These are phyloP conservation scores for Ooceraea biroi DNA, from an alignment of 1,140 invertebrate genomes.

Conservation along the genomic window DNA sequence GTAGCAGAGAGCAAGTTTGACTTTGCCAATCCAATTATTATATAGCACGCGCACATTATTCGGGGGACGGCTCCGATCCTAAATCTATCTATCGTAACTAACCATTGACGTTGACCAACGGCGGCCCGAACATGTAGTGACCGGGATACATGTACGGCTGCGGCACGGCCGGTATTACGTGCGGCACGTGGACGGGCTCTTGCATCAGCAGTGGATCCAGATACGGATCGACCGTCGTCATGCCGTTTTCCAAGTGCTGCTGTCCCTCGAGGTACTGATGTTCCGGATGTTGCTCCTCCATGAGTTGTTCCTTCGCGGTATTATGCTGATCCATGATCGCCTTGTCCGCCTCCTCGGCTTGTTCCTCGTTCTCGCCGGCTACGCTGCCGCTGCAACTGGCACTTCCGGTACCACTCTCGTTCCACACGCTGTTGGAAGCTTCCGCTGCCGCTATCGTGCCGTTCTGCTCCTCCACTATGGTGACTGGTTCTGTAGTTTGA, in stretches of 20 bases:
- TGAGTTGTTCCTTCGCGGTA: slow-evolving; percentile 33
- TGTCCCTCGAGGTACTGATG: slow-evolving; percentile 60
- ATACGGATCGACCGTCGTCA: slow-evolving; percentile 50
- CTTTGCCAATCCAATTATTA: slow-evolving; percentile 44
- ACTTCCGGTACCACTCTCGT: slow-evolving; percentile 76
- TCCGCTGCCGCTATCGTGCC: slow-evolving; percentile 64
- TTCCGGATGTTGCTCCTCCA: slow-evolving; percentile 65
- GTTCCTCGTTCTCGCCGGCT: slow-evolving; percentile 70
- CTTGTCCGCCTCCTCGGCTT: slow-evolving; percentile 6
- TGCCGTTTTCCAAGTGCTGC: slow-evolving; percentile 61
- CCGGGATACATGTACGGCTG: slow-evolving; percentile 85
- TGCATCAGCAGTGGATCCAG: slow-evolving; percentile 77
- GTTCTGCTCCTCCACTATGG: slow-evolving; percentile 76
- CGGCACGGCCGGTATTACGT: slow-evolving; percentile 80
- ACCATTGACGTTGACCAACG: slow-evolving; percentile 86
- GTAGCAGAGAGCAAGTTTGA: slow-evolving; percentile 42
- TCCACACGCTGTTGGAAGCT: slow-evolving; percentile 69
- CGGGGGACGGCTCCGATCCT: neutral
- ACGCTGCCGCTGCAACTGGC: slow-evolving; percentile 76
- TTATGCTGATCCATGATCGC: slow-evolving; percentile 54
- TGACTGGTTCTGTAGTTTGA: slow-evolving; percentile 75
- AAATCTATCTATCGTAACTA: slow-evolving; percentile 72
- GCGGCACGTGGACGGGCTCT: slow-evolving; percentile 79
- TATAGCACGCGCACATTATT: slow-evolving; percentile 50
- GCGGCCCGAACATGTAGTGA: slow-evolving; percentile 86